Evolutionary conservation across 2,888 invertebrate genomes (phyloP), one percentile per base, ranked within the genome.

Genomic region (Himalopsyche kuldschensis): DNA sequence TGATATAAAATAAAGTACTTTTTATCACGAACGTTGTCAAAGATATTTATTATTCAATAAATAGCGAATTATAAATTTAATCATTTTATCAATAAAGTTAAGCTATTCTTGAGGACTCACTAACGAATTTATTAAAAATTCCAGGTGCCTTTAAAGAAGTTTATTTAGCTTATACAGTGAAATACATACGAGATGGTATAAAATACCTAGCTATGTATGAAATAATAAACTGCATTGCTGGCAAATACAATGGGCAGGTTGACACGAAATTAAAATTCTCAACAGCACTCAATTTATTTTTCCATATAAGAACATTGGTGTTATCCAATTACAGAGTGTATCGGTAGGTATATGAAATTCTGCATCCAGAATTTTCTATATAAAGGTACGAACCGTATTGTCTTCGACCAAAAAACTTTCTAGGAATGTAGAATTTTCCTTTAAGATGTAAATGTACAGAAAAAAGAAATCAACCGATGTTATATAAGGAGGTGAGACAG

Each of bases 251-350:
- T 84, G 82, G 82, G 79, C 76, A 79, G 78, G 80, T 77, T 76
- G 80, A 85, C 83, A 76, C 81, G 75, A 83, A 83, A 83, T 85
- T 85, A 85, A 85, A 85, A 85, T 85, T 85, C 85, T 79, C 76
- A 20, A 83, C 78, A 75, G 81, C 81, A 81, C 81, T 81, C 85
- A 83, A 85, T 85, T 85, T 85, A 83, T 78, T 83, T 83, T 78
- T 79, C 85, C 85, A 77, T 85, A 85, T 85, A 85, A 78, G 83
- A 32, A 78, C 85, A 85, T 78, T 69, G 78, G 81, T 79, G 85
- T 79, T 85, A 85, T 82, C 85, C 85, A 85, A 85, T 85, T 85
- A 85, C 82, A 80, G 83, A 46, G 77, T 31, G 41, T 35, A 15
- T 15, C 1, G 4, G 55, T 32, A 35, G 77, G 41, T 76, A 30